These are phyloP conservation scores for Calliopum simillimum DNA, from an alignment of 2,888 invertebrate genomes.

Conservation along the genomic window DNA sequence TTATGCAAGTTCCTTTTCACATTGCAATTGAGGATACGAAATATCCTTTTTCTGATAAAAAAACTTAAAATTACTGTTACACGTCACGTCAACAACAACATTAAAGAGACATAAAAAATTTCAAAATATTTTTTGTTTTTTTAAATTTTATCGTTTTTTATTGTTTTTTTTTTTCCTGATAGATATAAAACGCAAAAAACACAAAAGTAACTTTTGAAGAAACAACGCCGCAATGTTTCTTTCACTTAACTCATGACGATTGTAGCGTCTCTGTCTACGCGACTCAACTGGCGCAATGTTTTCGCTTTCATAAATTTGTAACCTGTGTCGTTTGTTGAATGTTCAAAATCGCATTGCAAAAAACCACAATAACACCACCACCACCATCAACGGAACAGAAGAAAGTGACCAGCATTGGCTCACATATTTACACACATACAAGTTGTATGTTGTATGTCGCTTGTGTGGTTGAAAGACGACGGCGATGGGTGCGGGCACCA, in stretches of 20 bases:
- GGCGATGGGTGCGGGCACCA: no score
- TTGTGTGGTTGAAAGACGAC: no score
- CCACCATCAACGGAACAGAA: not conserved
- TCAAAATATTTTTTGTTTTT: no score
- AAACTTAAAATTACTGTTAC: not conserved
- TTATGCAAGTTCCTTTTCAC: no score
- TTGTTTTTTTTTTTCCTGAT: no score
- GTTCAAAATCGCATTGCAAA: not conserved
- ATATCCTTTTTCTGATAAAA: not conserved
- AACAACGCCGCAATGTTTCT: conserved; percentile 15
- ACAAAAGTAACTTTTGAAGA: conserved; percentile 3
- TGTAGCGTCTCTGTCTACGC: conserved; percentile 49
- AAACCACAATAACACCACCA: not conserved
- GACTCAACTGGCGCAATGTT: conserved; percentile 53
- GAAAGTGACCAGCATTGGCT: not conserved
- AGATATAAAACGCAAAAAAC: not conserved
- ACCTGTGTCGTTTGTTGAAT: conserved; percentile 33
- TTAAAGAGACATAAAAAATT: not conserved
- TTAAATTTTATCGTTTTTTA: no score
- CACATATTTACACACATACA: not conserved
- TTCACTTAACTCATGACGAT: conserved; percentile 44
- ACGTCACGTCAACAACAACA: not conserved
- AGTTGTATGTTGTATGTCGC: no score
- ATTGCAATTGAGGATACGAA: no score
- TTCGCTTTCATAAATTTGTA: conserved; percentile 49